Base-by-base conservation (phyloP, 2,113 vertebrate genomes). In the Accipiter virgatus region DNA sequence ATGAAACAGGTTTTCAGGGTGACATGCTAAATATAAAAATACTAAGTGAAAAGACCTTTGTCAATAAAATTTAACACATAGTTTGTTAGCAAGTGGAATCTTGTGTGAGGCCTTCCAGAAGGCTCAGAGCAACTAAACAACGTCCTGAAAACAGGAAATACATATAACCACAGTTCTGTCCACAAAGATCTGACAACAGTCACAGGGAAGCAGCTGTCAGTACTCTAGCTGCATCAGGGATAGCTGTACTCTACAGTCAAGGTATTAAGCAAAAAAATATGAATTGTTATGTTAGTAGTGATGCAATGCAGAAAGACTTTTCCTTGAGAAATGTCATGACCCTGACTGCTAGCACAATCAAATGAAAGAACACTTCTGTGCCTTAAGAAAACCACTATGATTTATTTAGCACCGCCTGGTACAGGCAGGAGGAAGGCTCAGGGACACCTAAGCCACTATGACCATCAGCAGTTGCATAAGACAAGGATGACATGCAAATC, bases 51-150 rank as follows among this genome's bases (percentile, higher is more conserved):
- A 85, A 93, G 27, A 82, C 16, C 34, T 82, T 88, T 91, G 58
- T 53, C 87, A 96, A 84, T 70, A 95, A 85, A 91, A 94, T 94
- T 36, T 93, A 93, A 88, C 88, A 92, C 77, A 5, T 12, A 40
- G 40, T 65, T 91, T 83, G 48, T 66, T 38, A 73, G 29, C 85
- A 65, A 94, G 70, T 21, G 8, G 47, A 72, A 82, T 73, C 73
- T 85, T 90, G 25, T 10, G n/a, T 36, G 79, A 96, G 40, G 43
- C 32, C 58, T 94, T 86, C 62, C 84, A 90, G 74, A 94, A 90
- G 74, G 52, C 50, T 85, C 43, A 75, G 7, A 68, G 73, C 81
- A 93, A 77, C 66, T 32, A 56, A 85, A n/a, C 36, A 47, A 65
- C 2, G 1, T 66, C 74, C 73, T 58, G 74, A 65, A 79, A 96